Percentiles rank a stretch among this genome's conserved stretches.
Evolutionary conservation across 2,888 invertebrate genomes (phyloP).

Genomic region (Polydrusus cervinus): DNA sequence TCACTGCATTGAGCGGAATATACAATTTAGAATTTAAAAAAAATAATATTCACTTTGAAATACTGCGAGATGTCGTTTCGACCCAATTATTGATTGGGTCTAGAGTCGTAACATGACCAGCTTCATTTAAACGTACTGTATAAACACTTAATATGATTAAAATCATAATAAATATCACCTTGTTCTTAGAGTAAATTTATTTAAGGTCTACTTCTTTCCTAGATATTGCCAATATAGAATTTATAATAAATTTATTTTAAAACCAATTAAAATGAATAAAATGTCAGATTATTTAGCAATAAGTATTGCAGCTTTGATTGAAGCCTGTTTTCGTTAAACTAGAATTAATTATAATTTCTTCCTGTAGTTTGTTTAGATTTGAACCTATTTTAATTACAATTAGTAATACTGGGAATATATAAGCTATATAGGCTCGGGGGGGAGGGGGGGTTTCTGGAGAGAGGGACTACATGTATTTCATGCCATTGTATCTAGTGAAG

Average conservation of each 20-base stretch:
- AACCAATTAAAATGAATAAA: conserved; percentile 48
- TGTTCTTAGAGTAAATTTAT: conserved; percentile 33
- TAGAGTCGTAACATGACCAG: no score
- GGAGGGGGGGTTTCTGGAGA: no score
- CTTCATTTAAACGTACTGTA: background rate
- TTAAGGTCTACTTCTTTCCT: conserved; percentile 40
- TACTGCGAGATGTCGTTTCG: no score
- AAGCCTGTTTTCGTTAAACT: conserved; percentile 32
- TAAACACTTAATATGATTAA: conserved; percentile 1
- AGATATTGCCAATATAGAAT: conserved; percentile 32
- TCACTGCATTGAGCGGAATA: no score
- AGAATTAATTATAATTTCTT: conserved; percentile 43
- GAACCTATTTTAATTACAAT: conserved; percentile 31
- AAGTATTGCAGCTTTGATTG: conserved; percentile 19
- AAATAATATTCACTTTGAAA: no score
- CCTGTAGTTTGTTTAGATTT: conserved; percentile 43
- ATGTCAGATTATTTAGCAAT: conserved; percentile 47
- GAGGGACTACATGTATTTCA: no score
- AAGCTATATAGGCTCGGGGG: no score
- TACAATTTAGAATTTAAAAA: no score
- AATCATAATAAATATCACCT: conserved; percentile 34
- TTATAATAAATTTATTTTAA: conserved; percentile 34
- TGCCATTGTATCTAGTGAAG: no score
- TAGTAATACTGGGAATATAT: background rate
- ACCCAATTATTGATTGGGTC: no score